Base-by-base conservation (phyloP, 2,888 invertebrate species). In the Andrena fulva region DNA sequence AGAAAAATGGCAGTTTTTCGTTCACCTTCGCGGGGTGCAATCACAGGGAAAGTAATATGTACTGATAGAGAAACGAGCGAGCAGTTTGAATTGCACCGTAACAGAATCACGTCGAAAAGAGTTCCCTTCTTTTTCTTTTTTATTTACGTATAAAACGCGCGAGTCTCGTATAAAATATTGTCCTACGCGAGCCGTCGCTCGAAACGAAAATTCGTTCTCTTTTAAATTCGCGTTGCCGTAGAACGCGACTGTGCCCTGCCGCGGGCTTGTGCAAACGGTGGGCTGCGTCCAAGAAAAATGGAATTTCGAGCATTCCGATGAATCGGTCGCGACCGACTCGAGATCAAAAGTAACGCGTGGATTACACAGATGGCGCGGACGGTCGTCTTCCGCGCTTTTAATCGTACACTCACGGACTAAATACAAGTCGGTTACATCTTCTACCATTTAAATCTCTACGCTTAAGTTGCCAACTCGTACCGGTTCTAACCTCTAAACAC, bases 381-480 rank as follows among this genome's bases (percentile, higher is more conserved):
- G 60, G 60, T 78, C 87, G 77, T 85, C 63, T 74, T 85, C 80
- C 85, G 82, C 78, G 77, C 83, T 81, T 16, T 82, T 87, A 82
- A 84, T 82, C 87, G 81, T 89, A 89, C 78, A 85, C 86, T 89
- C 89, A 91, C 87, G 87, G 87, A 89, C 89, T 91, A 91, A 90
- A 84, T 84, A 89, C 86, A 88, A 68, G 73, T 73, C 86, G 90
- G 87, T 92, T 92, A 91, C 86, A 89, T 88, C 89, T 67, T 82
- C 90, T 91, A 91, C 82, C 87, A 85, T 85, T 89, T 88, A 86
- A 86, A 88, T 89, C 80, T 77, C 85, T 89, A 89, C 85, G 66
- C 80, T 78, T 88, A 72, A 87, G 69, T 85, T 85, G 73, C 86
- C 84, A 80, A 86, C 85, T 84, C 81, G 66, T 86, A 84, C 82